phyloP scores from a whole-genome alignment of 2,888 invertebrate species.

The Diachrysia chrysitis region DNA sequence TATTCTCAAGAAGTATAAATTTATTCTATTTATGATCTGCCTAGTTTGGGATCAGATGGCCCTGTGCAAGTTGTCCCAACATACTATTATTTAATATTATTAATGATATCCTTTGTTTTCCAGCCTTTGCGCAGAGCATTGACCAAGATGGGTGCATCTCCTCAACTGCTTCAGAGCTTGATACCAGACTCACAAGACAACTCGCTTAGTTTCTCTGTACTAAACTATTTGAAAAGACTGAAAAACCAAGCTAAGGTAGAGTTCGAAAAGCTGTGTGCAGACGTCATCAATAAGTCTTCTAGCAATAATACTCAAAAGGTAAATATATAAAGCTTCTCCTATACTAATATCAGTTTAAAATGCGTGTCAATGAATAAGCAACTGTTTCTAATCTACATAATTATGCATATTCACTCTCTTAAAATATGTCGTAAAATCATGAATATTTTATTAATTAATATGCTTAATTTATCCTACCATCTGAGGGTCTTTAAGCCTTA shows the following conservation, averaged over 20 bases:
- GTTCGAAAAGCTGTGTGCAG: slow-evolving; percentile 95
- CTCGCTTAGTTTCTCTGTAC: slow-evolving; percentile 96
- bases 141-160: slow-evolving; percentile 96
- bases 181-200: slow-evolving; percentile 98
- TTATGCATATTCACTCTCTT: neutral
- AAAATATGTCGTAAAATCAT: neutral
- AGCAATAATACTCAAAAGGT: slow-evolving; percentile 87
- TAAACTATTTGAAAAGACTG: slow-evolving; percentile 97
- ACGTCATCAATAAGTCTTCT: slow-evolving; percentile 92
- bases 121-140: slow-evolving; percentile 97
- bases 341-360: neutral
- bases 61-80: too few species aligned
- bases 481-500: too few species aligned
- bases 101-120: too few species aligned
- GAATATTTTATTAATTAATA: too few species aligned
- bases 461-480: too few species aligned
- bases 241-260: slow-evolving; percentile 98
- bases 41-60: too few species aligned
- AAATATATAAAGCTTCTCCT: slow-evolving; percentile 27
- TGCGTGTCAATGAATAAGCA: neutral
- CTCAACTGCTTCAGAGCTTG: slow-evolving; percentile 94
- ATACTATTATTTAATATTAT: too few species aligned
- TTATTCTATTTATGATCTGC: too few species aligned
- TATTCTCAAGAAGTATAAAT: too few species aligned
- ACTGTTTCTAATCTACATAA: neutral